Conservation (phyloP, 2,797 vertebrate genomes). For the Tenualosa thibaudeaui region DNA sequence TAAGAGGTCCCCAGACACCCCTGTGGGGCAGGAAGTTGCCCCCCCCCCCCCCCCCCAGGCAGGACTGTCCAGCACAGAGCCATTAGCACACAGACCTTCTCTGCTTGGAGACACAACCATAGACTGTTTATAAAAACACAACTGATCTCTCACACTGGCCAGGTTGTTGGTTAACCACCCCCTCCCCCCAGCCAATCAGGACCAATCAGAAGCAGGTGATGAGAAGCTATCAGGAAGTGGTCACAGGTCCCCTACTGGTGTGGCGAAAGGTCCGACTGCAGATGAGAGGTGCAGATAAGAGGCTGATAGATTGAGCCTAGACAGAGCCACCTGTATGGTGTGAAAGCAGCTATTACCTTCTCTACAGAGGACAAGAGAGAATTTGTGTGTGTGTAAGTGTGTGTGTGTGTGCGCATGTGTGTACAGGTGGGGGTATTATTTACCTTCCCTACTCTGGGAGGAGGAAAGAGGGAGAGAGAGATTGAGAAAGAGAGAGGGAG, state of each 20-base stretch:
- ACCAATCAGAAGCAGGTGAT: slow-evolving; percentile 42
- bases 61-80: not conserved
- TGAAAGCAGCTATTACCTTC: slow-evolving; percentile 32
- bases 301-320: slow-evolving; percentile 46
- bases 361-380: not conserved
- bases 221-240: slow-evolving; percentile 32
- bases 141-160: slow-evolving; percentile 12
- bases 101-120: not conserved
- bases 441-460: not conserved
- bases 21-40: not conserved
- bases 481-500: not conserved
- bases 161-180: not conserved
- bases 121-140: not conserved
- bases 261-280: slow-evolving; percentile 39
- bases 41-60: not conserved
- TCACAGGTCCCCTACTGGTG: slow-evolving; percentile 29
- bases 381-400: not conserved
- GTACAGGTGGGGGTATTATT: not conserved
- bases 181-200: slow-evolving; percentile 26
- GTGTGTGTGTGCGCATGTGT: not conserved
- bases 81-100: not conserved
- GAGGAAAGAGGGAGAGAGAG: not conserved
- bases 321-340: slow-evolving; percentile 40
- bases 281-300: slow-evolving; percentile 43
- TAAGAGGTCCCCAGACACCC: not conserved